Percentiles rank a stretch among this genome's conserved stretches.
Conservation (phyloP, 2,113 vertebrate species). For the Psettodes erumei region DNA sequence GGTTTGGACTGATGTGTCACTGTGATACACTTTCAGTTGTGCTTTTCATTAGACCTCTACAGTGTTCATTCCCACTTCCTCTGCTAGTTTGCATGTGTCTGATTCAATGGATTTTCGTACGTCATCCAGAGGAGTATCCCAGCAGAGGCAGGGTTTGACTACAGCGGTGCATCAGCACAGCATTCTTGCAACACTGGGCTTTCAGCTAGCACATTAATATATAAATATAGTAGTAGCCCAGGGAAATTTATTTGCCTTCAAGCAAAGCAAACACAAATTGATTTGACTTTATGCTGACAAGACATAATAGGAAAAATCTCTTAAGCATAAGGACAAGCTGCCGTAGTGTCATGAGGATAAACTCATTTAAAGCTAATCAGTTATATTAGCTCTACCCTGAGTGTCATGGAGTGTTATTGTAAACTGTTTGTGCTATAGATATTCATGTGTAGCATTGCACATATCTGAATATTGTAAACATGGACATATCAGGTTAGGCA, state of each 20-base stretch:
- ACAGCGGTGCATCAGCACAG: not conserved
- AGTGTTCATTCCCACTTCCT: not conserved
- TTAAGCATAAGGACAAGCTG: slow-evolving; percentile 56
- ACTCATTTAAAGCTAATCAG: slow-evolving; percentile 66
- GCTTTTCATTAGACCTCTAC: not conserved
- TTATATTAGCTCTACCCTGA: slow-evolving; percentile 47
- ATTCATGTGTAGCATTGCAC: not conserved
- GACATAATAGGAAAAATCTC: slow-evolving; percentile 49
- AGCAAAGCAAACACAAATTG: slow-evolving; percentile 70
- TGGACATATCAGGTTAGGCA: not conserved
- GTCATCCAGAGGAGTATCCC: not conserved
- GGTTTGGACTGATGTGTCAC: not conserved
- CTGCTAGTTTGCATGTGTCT: not conserved
- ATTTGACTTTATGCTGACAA: slow-evolving; percentile 69
- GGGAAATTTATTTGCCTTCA: slow-evolving; percentile 68
- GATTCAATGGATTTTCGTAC: not conserved
- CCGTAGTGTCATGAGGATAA: slow-evolving; percentile 58
- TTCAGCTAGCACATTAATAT: slow-evolving; percentile 16
- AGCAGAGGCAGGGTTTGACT: slow-evolving; percentile 7
- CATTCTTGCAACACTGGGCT: slow-evolving; percentile 1
- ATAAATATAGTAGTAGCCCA: slow-evolving; percentile 40
- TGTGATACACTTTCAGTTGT: not conserved
- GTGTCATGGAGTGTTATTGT: slow-evolving; percentile 7
- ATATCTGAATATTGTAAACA: not conserved
- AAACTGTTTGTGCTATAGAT: slow-evolving; percentile 5